Evolutionary conservation across 2,113 vertebrate genomes (phyloP).

Genomic region (Rhabdornis inornatus): DNA sequence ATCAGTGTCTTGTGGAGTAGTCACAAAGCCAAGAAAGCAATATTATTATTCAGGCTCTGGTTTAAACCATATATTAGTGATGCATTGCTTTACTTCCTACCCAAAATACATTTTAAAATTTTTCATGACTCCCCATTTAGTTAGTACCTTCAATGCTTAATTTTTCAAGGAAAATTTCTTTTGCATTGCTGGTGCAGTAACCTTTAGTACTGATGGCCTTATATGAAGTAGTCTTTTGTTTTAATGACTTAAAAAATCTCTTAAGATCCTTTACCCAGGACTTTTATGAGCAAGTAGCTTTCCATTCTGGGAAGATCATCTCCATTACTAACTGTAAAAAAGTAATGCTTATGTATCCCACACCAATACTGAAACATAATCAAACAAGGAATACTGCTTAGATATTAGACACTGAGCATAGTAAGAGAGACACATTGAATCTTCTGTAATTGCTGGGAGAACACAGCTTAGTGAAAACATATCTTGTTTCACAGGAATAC

Average conservation of each 20-base stretch:
- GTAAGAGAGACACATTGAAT: background rate
- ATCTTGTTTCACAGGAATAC: background rate
- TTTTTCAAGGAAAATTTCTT: background rate
- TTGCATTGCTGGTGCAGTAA: background rate
- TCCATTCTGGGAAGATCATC: background rate
- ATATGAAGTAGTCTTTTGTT: background rate
- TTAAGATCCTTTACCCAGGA: background rate
- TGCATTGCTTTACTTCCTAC: background rate
- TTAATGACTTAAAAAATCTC: background rate
- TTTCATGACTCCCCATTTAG: background rate
- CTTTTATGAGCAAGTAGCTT: background rate
- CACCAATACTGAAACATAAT: slow-evolving; percentile 4
- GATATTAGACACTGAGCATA: background rate
- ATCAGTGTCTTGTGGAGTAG: background rate
- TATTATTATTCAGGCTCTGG: background rate
- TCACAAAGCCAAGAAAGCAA: background rate
- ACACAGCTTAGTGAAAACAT: background rate
- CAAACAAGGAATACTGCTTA: background rate
- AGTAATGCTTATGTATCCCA: background rate
- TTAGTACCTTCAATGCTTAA: background rate
- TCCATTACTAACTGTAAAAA: background rate
- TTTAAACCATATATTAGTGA: background rate
- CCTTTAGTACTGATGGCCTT: background rate
- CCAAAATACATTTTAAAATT: background rate
- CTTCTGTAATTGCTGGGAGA: background rate